Evolutionary conservation across 2,113 vertebrate species (phyloP), one percentile per base, ranked within the genome.

Genomic region (Pteruthius melanotis): DNA sequence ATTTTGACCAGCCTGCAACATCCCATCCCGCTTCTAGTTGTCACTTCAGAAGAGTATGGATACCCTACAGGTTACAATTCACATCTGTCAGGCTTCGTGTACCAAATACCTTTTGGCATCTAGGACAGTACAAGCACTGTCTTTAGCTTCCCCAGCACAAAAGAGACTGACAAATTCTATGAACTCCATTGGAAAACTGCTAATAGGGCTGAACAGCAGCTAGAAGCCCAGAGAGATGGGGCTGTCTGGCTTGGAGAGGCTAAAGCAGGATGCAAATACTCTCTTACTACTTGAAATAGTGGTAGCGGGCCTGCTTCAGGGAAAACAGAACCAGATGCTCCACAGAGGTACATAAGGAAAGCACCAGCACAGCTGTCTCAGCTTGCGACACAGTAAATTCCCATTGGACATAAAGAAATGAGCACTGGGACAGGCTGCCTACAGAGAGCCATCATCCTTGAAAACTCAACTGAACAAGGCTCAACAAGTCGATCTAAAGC

Each of bases 281-380:
- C 20, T 69, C 64, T 60, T 37, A 23, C n/a, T 72, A 22, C 30
- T 31, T 50, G 26, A 66, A 86, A 64, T 9, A 35, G 50, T 20
- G 30, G 14, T 13, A 24, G 37, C 39, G 27, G 23, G 21, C 15
- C 49, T 40, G 19, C 45, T 83, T 61, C 40, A 65, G 9, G 13
- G 20, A 42, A 83, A 92, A 57, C 0, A 68, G 11, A 78, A 27
- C 1, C 27, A 64, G 56, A 33, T 35, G 66, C 35, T 85, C 52
- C n/a, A 31, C 52, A 76, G 45, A 44, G 7, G 10, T 26, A 60
- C 15, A n/a, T 5, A 80, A 54, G 26, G 9, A 30, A 65, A 84
- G n/a, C 16, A 76, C 6, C n/a, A 77, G 40, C 1, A 1, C 24
- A 3, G 2, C 39, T 40, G n/a, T 16, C 3, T 1, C 13, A 78